Evolutionary conservation across 2,888 invertebrate genomes (phyloP), one percentile per base, ranked within the genome.

Genomic region (Dasysyrphus albostriatus): DNA sequence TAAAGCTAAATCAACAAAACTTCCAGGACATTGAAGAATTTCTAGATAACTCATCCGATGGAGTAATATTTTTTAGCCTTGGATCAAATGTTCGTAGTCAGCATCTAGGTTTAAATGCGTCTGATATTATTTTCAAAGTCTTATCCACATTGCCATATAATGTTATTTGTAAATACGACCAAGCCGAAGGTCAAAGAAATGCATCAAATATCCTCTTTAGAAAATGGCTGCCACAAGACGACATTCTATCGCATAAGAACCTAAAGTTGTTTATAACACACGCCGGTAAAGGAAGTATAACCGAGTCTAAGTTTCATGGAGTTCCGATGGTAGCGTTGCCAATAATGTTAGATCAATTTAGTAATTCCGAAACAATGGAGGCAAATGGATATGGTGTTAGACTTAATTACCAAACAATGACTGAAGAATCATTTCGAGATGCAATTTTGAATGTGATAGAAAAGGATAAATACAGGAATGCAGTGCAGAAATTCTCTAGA

Each of bases 271-370:
- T 90, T 34, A 77, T 89, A 6, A 89, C 89, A 0, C 89, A 88
- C 29, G 88, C 90, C n/a, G 96, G 96, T 16, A 93, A 96, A 0
- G 93, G 96, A 49, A 95, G 96, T 89, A 94, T 96, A 93, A 96
- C 95, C 90, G 96, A 96, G 91, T 95, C 96, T 0, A 95, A 96
- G 39, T 96, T 95, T 92, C 96, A 96, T 90, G 96, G 95, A 3
- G 95, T 96, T 0, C 96, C 96, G 1, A 95, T 96, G 2, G 94
- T 96, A 42, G 94, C 95, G 1, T 94, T 96, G 72, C 96, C 96
- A 0, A 95, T 96, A 0, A 96, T 96, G 91, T 96, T 96, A 89
- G 96, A 96, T 90, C 96, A 96, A 91, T 95, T 95, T 88, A 94
- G 95, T 4, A 96, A 96, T 90, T 95, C 96, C 0, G 95, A 95